Evolutionary conservation across 2,113 vertebrate genomes (phyloP), one percentile per base, ranked within the genome.

Genomic region (Equus quagga): DNA sequence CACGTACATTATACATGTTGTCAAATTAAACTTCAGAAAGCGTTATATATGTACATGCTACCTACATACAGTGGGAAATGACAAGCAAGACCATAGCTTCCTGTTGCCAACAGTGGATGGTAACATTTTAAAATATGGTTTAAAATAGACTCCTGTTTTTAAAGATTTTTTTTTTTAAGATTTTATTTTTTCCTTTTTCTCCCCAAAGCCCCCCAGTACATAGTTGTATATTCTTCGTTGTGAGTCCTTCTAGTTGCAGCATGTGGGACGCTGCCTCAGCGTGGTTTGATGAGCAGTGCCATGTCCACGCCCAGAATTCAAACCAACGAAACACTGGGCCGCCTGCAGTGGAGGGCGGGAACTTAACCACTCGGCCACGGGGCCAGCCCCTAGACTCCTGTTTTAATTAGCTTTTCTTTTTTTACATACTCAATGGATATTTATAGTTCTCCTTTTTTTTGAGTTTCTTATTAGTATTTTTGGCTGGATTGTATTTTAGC

Each of bases 1-100:
- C 14, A 3, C n/a, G 6, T 60, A 0, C 36, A 51, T 85, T 70
- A 62, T 70, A 73, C 6, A 64, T 33, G 44, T 65, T 89, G 51
- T 93, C 79, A 89, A 51, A 75, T 82, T 56, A 97, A 51, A 73
- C 62, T 84, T 23, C 69, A 81, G 60, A 81, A 97, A 78, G 7
- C 3, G 14, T 76, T 76, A 56, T 24, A 56, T 56, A 79, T 83
- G 28, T 60, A 33, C 78, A 78, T 81, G 58, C n/a, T 33, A 85
- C 23, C 13, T 86, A 44, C 6, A 36, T 72, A 65, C 24, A 84
- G 58, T 65, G 76, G 62, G 14, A 91, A 89, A 89, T 67, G 28
- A 79, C 17, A 75, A 94, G 3, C 4, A 54, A 87, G 2, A 33
- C 8, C 24, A 67, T 84, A 64, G 67, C 89, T 80, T 80, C 26